These are phyloP conservation scores for Heliconius nattereri DNA, from an alignment of 1,140 invertebrate species.

Conservation along the genomic window DNA sequence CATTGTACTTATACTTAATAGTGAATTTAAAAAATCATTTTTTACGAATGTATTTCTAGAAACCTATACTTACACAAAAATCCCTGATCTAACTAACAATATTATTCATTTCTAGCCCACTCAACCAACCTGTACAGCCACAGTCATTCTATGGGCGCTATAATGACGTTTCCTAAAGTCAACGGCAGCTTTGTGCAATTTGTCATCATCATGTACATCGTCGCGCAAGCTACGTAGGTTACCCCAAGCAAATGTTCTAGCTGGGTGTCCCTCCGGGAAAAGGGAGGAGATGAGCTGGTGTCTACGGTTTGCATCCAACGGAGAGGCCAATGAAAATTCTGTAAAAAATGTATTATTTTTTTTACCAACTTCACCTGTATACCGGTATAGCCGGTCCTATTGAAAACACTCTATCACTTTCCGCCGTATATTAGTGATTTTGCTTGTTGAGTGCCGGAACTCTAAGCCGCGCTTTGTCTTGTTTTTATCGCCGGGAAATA, in stretches of 20 bases:
- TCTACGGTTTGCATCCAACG: slow-evolving; percentile 85
- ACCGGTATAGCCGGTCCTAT: no score
- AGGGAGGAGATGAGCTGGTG: slow-evolving; percentile 89
- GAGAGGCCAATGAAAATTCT: slow-evolving; percentile 89
- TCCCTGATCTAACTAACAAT: no score
- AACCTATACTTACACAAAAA: no score
- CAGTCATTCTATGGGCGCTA: slow-evolving; percentile 80
- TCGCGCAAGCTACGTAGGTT: slow-evolving; percentile 89
- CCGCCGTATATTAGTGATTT: no score
- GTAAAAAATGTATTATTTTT: slow-evolving; percentile 15
- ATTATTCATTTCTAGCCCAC: no score
- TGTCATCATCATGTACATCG: slow-evolving; percentile 83
- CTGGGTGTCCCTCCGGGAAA: slow-evolving; percentile 86
- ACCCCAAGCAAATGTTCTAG: slow-evolving; percentile 92
- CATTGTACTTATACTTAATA: no score
- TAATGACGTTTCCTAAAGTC: slow-evolving; percentile 92
- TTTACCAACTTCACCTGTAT: background rate
- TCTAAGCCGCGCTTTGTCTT: no score
- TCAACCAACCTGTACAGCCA: slow-evolving; percentile 86
- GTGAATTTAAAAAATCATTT: no score
- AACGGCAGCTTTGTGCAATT: slow-evolving; percentile 85
- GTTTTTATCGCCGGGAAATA: no score
- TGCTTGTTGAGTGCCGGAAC: no score
- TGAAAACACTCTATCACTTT: no score
- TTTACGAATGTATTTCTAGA: no score